phyloP scores from a whole-genome alignment of 2,797 vertebrate species.

The Bucorvus abyssinicus region DNA sequence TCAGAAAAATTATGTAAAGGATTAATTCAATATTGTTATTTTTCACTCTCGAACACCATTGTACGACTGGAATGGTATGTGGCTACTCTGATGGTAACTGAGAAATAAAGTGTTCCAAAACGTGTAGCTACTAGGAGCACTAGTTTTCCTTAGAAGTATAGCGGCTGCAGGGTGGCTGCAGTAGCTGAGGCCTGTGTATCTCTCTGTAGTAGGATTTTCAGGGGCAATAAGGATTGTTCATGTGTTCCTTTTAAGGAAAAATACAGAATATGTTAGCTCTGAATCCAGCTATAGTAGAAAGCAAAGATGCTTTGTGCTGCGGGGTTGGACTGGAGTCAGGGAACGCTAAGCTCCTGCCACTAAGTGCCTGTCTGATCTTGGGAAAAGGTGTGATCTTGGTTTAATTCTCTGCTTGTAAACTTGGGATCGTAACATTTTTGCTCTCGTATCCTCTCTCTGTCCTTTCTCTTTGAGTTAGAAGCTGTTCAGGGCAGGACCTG shows the following conservation, averaged over 20 bases:
- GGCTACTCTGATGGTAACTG: not conserved
- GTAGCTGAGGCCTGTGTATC: not conserved
- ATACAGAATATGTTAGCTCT: fast-evolving
- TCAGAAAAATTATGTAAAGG: not conserved
- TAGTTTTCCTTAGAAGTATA: too few relatives aligned
- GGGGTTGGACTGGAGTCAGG: not conserved
- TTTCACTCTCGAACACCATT: fast-evolving
- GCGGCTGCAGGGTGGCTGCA: not conserved
- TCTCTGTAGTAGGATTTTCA: not conserved
- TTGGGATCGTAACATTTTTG: not conserved
- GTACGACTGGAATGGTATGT: fast-evolving
- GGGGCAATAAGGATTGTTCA: not conserved
- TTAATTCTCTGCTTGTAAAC: not conserved
- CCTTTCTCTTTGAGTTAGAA: too few relatives aligned
- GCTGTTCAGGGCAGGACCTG: not conserved
- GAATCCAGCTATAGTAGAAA: fast-evolving
- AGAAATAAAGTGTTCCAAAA: not conserved
- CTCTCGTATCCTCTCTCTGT: not conserved
- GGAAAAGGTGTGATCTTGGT: not conserved
- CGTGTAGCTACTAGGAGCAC: fast-evolving
- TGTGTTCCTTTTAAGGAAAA: not conserved
- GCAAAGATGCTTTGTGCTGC: not conserved
- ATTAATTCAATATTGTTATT: fast-evolving
- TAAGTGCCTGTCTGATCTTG: not conserved
- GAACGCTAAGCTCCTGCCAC: not conserved